phyloP scores from a whole-genome alignment of 1,140 invertebrate species.

The honey bee (Apis mellifera) region Amel_HAv3.1 CM009936.2:6324001-6324500 shows the following conservation, averaged over 20 bases:
- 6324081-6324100: conserved; percentile 14
- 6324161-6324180: conserved; percentile 76
- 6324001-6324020: too few relatives aligned
- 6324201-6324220: conserved; percentile 74
- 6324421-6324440: conserved; percentile 3
- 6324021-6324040: not conserved
- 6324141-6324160: conserved; percentile 64
- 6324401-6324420: conserved; percentile 8
- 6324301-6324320: conserved; percentile 2
- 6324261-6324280: conserved; percentile 31
- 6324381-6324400: conserved; percentile 54
- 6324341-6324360: conserved; percentile 21
- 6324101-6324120: not conserved
- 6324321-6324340: conserved; percentile 34
- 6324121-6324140: conserved; percentile 49
- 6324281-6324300: not conserved
- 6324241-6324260: conserved; percentile 59
- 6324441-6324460: conserved; percentile 8
- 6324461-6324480: conserved; percentile 19
- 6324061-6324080: not conserved
- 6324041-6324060: not conserved
- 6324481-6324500: conserved; percentile 21
- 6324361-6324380: conserved; percentile 41
- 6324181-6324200: conserved; percentile 74
- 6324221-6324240: conserved; percentile 73